Base-by-base conservation (phyloP, 2,888 invertebrate species). In the Troglohyphantes excavatus region DNA sequence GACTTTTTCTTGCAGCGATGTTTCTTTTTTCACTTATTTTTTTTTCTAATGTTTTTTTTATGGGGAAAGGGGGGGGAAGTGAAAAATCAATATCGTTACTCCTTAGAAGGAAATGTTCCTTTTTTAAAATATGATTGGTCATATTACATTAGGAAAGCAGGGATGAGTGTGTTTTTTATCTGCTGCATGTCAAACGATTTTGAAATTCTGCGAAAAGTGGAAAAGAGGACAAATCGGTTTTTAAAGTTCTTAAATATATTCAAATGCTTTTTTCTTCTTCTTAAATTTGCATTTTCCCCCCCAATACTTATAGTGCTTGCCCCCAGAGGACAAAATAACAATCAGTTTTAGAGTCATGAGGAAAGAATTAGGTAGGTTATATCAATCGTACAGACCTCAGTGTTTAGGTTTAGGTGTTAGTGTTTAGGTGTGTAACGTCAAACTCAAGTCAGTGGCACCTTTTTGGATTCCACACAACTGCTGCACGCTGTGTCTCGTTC, bases 71-170 rank as follows among this genome's bases (percentile, higher is more conserved):
- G 29, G 29, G 46, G 29, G 17, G 21, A 27, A 29, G 6, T 7
- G 21, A 59, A 75, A 78, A 75, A 78, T 65, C 63, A 27, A 78
- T 78, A 17, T n/a, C 11, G 17, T 19, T 19, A 19, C 67, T n/a
- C 33, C 39, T 59, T 33, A 63, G 63, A 33, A 39, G n/a, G 76
- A 23, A 76, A 76, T 27, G 70, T 3, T 23, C 21, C 63, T 33
- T 78, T 78, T n/a, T 78, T 33, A 39, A 43, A 78, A 78, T 63
- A 63, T 63, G 78, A 65, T 78, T 78, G 61, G 78, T 29, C 78
- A 78, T 61, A 78, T 78, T 78, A 63, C 78, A 78, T 78, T 78
- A 78, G 78, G 23, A 78, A 75, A 53, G 59, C 13, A 27, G 27
- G 29, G 61, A 78, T 63, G 63, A 29, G 76, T 33, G 63, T 23